Conservation (phyloP, 2,888 invertebrate genomes). For the Papilio elwesi region DNA sequence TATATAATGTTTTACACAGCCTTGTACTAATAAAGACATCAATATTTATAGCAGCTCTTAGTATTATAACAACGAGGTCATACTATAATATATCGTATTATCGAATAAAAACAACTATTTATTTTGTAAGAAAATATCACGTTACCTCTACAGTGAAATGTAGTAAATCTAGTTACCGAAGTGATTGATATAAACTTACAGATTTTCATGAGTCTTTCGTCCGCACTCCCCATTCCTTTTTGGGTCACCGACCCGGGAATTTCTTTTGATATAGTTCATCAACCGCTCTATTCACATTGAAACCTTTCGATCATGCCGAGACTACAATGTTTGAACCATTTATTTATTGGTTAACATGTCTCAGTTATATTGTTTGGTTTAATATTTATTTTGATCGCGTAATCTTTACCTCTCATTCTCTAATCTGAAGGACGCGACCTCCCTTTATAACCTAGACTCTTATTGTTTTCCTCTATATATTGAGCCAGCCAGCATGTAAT, state of each 20-base stretch:
- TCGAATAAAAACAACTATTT: no score
- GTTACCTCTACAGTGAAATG: not conserved
- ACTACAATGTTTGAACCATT: no score
- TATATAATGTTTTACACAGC: not conserved
- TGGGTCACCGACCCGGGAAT: constrained; percentile 15
- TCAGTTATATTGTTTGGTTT: no score
- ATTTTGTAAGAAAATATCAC: no score
- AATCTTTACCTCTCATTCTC: no score
- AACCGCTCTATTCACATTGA: not conserved
- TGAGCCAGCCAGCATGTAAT: no score
- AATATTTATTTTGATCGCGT: no score
- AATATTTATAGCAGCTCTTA: not conserved
- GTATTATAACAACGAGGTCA: not conserved
- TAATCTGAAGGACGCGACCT: no score
- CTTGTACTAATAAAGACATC: constrained; percentile 13
- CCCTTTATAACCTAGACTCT: no score
- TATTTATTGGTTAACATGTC: no score
- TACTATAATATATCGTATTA: not conserved
- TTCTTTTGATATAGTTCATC: constrained; percentile 29
- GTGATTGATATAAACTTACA: constrained; percentile 12
- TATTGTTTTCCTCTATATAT: no score
- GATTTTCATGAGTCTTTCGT: constrained; percentile 16
- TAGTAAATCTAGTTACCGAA: not conserved
- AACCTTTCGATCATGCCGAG: not conserved
- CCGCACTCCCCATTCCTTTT: constrained; percentile 10